These are phyloP conservation scores for Percopsis omiscomaycus DNA, from an alignment of 2,797 vertebrate genomes.

Conservation along the genomic window DNA sequence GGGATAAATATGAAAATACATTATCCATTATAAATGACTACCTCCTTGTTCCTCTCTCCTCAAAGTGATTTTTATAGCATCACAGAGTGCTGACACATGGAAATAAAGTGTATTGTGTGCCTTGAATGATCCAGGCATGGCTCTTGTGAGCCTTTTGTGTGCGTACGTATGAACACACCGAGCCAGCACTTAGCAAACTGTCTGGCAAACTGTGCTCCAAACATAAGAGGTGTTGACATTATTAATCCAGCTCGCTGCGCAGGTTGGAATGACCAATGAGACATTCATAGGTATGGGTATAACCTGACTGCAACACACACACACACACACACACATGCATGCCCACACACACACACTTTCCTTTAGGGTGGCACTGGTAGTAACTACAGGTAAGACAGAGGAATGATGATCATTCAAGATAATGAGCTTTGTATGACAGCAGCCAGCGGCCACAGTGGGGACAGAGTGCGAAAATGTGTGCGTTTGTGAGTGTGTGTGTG, in stretches of 20 bases:
- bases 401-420: conserved; percentile 34
- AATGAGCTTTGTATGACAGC: conserved; percentile 38
- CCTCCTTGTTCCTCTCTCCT: conserved; percentile 34
- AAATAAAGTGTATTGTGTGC: conserved; percentile 36
- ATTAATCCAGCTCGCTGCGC: neutral
- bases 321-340: neutral
- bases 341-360: conserved; percentile 14
- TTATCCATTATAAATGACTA: conserved; percentile 60
- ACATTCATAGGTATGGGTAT: neutral
- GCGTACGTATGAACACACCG: conserved; percentile 8
- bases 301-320: neutral
- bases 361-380: conserved; percentile 14
- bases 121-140: conserved; percentile 26
- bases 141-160: conserved; percentile 23
- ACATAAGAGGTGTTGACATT: conserved; percentile 29
- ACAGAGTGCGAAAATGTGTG: conserved; percentile 2
- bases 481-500: conserved; percentile 2
- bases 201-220: conserved; percentile 12
- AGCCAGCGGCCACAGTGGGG: conserved; percentile 14
- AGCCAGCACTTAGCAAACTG: conserved; percentile 11
- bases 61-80: conserved; percentile 45
- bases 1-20: conserved; percentile 57
- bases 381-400: conserved; percentile 19
- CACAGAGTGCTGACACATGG: conserved; percentile 44
- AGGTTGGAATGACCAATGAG: conserved; percentile 8